Base-by-base conservation (phyloP, 1,140 invertebrate genomes). In the Cataglyphis hispanica region DNA sequence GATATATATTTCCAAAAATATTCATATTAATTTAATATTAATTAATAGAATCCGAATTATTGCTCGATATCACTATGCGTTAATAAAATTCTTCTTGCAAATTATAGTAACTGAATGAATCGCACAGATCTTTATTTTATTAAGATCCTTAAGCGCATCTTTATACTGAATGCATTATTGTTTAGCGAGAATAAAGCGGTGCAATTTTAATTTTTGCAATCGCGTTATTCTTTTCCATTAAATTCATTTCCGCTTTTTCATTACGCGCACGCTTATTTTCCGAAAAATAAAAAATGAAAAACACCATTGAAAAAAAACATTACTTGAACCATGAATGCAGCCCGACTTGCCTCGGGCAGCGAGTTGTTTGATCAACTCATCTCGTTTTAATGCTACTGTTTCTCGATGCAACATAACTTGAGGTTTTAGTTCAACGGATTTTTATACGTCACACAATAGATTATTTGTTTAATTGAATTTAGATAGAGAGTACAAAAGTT, bases 281-380 rank as follows among this genome's bases (percentile, higher is more conserved):
- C 37, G 1, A 61, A 60, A 60, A 83, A 10, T 53, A n/a, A 19
- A 2, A 60, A 31, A 50, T 25, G n/a, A n/a, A 37, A 37, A 84
- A 56, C 34, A 31, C 77, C 27, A 25, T 56, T 27, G 27, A 22
- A 60, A 66, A 66, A 50, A 19, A 3, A 31, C 50, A n/a, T 50
- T 58, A 53, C 27, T 75, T 19, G 22, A 43, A 31, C 60, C 53
- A 56, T 27, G 34, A 66, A 43, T 46, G 19, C 11, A 72, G 66
- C 70, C 16, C 63, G 43, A 86, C 56, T 76, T 83, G 60, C 25
- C 25, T 67, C 50, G 86, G 53, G 69, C 87, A 89, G 43, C 66
- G 16, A 31, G 27, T 46, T 22, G 22, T 60, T 50, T 72, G 61
- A 58, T 58, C 77, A 53, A 40, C 58, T 89, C 53, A 89, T 84